Base-by-base conservation (phyloP, 2,797 vertebrate species). In the Fistularia tabacaria region DNA sequence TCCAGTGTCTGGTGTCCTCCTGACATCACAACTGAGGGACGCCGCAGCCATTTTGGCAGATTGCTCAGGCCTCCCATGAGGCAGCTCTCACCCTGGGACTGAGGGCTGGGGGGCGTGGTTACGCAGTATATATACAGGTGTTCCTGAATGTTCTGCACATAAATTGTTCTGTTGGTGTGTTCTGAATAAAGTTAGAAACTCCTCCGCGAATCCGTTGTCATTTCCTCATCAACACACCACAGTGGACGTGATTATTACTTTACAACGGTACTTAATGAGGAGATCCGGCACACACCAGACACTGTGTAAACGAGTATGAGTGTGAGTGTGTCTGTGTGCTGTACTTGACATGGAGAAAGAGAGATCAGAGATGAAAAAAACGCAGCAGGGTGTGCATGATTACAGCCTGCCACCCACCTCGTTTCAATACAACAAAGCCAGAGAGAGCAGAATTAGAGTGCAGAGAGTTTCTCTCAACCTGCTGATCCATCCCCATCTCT, bases 301-400 rank as follows among this genome's bases (percentile, higher is more conserved):
- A 59, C 51, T 7, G 12, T 0, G 14, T 58, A 41, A 50, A 42
- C 36, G 47, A 52, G 45, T 39, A 38, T 47, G 46, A 40, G n/a
- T 46, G 53, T 42, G 59, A 54, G 48, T 57, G 38, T 56, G 45
- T 51, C 38, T 44, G 48, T 12, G 57, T 38, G 40, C 38, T 48
- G 67, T 14, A 40, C 8, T 40, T 57, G 13, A 74, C 36, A 43
- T 8, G 6, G 54, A 45, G 51, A 67, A 47, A 63, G 53, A 56
- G 63, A 79, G 53, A 78, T 80, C 74, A 74, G 56, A 64, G 47
- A 67, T 54, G 61, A 78, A 66, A 79, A 25, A 70, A 64, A 45
- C 62, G n/a, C 80, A 78, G 85, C 67, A 54, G 79, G 76, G 64
- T 64, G 60, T 49, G 50, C 50, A 58, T 80, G 77, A 82, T 86